These are phyloP conservation scores for Eupsilia transversa DNA, from an alignment of 2,888 invertebrate genomes.

Conservation along the genomic window DNA sequence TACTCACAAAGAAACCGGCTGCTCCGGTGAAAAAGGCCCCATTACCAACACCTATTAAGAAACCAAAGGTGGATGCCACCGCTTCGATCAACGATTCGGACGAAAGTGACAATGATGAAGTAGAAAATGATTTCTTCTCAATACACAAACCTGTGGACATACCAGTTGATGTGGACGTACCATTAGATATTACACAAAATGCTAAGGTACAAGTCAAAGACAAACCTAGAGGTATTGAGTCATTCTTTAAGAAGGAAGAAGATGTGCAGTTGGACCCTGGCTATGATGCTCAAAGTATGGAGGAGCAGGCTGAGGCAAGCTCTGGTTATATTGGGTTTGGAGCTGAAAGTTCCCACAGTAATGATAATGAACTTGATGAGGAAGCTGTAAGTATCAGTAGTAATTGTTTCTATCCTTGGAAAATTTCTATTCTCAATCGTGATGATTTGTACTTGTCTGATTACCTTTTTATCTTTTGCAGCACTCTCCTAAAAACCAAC, in stretches of 20 bases:
- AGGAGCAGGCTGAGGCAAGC: conserved; percentile 61
- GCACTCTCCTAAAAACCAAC: not conserved
- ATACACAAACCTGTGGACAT: conserved; percentile 87
- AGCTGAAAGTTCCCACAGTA: conserved; percentile 52
- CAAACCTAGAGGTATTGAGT: conserved; percentile 77
- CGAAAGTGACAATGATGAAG: conserved; percentile 88
- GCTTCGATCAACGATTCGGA: conserved; percentile 78
- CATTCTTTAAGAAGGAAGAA: conserved; percentile 82
- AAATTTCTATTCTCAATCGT: not conserved
- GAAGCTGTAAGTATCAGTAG: conserved; percentile 83
- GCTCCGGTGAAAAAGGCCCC: conserved; percentile 70
- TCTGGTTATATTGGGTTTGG: conserved; percentile 67
- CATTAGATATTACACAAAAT: conserved; percentile 77
- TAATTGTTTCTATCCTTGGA: not conserved
- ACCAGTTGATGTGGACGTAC: conserved; percentile 79
- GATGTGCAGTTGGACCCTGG: conserved; percentile 64
- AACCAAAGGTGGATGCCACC: conserved; percentile 71
- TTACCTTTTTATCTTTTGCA: not conserved
- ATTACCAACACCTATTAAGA: conserved; percentile 72
- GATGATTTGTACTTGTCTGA: not conserved
- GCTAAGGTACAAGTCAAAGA: conserved; percentile 52
- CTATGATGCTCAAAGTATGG: conserved; percentile 53
- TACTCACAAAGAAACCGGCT: conserved; percentile 83
- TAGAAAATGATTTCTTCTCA: conserved; percentile 90
- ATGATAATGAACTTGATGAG: conserved; percentile 80